Base-by-base conservation (phyloP, 2,797 vertebrate genomes). In the Enteromius trimaculatus region DNA sequence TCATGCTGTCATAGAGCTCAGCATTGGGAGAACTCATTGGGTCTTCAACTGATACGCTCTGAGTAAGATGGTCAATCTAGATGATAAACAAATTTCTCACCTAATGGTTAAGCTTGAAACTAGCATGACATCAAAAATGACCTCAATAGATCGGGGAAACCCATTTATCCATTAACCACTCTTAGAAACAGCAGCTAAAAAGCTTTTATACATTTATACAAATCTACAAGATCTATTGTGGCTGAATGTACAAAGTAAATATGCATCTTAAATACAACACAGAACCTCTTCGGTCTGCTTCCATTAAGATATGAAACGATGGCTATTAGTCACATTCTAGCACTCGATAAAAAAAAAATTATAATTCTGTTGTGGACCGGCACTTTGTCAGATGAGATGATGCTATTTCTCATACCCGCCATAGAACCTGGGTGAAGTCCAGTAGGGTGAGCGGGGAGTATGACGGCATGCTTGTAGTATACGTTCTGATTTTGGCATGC, bases 1-100 rank as follows among this genome's bases (percentile, higher is more conserved):
- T 95, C 92, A 94, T 93, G 49, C 93, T 90, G 89, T 95, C 95
- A 70, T 92, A 77, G 19, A 92, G 78, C 5, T 58, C 64, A 1
- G 94, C 92, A 0, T 91, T 86, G 2, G 92, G 93, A 13, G 92
- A 93, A 86, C 80, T 88, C 2, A 80, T 88, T 2, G 93, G 93
- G 81, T 94, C 91, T 17, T 90, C 81, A 44, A 94, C 80, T 13
- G 89, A 92, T 21, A 95, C 90, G 42, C 88, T 92, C 84, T 89
- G 88, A 37, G 87, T 90, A 60, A 95, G 88, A 81, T 86, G 90
- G 84, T 93, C 83, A 51, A 94, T 84, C 94, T 94, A 87, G 89
- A 66, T 39, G 11, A 64, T 16, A 71, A 8, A 82, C 16, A 58
- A 37, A 60, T 62, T 31, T 80, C 21, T 72, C 26, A 29, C 4